A percentile compares a stretch with the other conserved stretches of the same genome.
phyloP scores from a whole-genome alignment of 2,888 invertebrate species.

The Caenorhabditis plicata region DNA sequence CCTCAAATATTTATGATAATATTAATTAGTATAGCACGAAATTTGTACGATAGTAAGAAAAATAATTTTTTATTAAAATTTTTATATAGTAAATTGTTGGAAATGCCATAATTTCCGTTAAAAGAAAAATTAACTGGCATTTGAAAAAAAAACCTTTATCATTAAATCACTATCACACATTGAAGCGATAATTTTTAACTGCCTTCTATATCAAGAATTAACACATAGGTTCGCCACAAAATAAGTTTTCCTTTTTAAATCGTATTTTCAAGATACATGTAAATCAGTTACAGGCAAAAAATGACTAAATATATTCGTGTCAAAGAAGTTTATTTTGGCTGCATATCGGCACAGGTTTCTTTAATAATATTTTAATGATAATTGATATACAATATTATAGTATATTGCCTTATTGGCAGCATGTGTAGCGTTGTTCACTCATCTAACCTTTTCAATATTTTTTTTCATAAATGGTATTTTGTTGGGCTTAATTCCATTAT shows the following conservation, averaged over 20 bases:
- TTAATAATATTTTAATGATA: neutral
- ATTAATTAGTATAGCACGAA: no score
- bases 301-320: slow-evolving; percentile 25
- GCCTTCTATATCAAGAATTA: no score
- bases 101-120: no score
- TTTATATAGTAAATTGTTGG: no score
- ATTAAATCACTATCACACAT: no score
- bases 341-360: slow-evolving; percentile 9
- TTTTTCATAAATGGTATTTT: slow-evolving; percentile 20
- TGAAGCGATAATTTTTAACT: no score
- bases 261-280: neutral
- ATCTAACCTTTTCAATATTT: slow-evolving; percentile 22
- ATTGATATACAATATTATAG: slow-evolving; percentile 3
- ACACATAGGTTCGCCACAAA: no score
- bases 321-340: slow-evolving; percentile 20
- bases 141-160: no score
- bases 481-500: slow-evolving; percentile 18
- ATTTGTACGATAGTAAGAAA: no score
- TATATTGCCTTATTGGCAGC: slow-evolving; percentile 16
- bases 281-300: neutral
- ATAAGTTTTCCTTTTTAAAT: neutral
- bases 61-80: no score
- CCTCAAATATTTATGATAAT: no score
- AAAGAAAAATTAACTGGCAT: no score
- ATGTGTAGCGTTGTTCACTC: slow-evolving; percentile 9